A percentile compares a stretch with the other conserved stretches of the same genome.
These are phyloP conservation scores for Adelges cooleyi DNA, from an alignment of 1,140 invertebrate species.

Conservation along the genomic window DNA sequence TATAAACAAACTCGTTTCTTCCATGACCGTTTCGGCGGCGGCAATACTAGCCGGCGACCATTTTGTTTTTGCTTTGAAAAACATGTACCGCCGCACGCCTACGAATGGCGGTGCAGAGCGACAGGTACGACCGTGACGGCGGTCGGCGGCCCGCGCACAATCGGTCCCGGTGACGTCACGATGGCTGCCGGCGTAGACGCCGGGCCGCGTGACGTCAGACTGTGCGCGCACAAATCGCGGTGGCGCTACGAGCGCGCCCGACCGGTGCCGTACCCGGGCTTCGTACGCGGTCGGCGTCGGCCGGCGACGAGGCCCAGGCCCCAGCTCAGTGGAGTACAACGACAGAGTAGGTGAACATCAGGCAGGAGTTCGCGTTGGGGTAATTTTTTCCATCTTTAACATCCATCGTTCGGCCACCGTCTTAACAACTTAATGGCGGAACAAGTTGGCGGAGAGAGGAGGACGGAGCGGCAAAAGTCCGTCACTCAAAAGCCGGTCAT, in stretches of 20 bases:
- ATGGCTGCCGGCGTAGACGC: too few relatives aligned
- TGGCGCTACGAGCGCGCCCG: too few relatives aligned
- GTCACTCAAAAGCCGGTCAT: constrained; percentile 20
- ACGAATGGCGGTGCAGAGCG: not conserved
- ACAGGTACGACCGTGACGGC: not conserved
- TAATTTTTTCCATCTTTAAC: constrained; percentile 27
- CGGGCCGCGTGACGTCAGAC: too few relatives aligned
- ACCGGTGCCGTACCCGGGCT: too few relatives aligned
- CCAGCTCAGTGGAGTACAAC: constrained; percentile 24
- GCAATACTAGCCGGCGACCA: not conserved
- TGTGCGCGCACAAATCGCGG: too few relatives aligned
- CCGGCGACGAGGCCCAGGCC: too few relatives aligned
- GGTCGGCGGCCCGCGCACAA: not conserved
- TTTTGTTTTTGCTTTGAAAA: constrained; percentile 11
- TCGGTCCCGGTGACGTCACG: not conserved
- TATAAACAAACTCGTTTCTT: constrained; percentile 24
- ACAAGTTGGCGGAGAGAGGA: constrained; percentile 21
- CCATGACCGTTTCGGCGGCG: not conserved
- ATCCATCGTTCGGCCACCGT: constrained; percentile 24
- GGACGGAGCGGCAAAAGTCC: constrained; percentile 8
- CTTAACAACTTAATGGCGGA: constrained; percentile 20
- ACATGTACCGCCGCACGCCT: not conserved
- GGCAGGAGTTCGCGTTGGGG: constrained; percentile 26
- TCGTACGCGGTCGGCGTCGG: not conserved
- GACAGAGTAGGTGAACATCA: constrained; percentile 28